Evolutionary conservation across 2,888 invertebrate species (phyloP), one percentile per base, ranked within the genome.

Genomic region (Pheosia gnoma): DNA sequence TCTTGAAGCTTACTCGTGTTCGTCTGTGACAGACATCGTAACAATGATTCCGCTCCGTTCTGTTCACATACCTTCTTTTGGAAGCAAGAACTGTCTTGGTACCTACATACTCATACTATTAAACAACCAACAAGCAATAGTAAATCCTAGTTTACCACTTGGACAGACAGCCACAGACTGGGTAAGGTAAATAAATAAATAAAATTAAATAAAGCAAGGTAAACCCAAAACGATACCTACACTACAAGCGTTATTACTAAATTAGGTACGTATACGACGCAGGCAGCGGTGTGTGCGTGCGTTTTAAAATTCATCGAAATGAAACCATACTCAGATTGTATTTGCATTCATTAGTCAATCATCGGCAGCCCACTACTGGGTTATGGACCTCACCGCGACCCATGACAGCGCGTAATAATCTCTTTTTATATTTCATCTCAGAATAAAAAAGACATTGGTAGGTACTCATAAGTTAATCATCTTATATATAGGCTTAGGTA

Each of bases 281-380:
- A 9, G 4, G 43, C 3, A 9, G 4, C n/a, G n/a, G n/a, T 4
- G 11, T n/a, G 3, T 47, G 0, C n/a, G 5, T 47, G n/a, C 11
- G n/a, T 4, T 9, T 47, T 9, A 47, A 47, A n/a, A 47, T 47
- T 47, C 47, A 47, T 47, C 47, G 47, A 11, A n/a, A n/a, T 11
- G 47, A n/a, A 47, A 47, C 47, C 47, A 4, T 5, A 47, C 47
- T 47, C 47, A n/a, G 47, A 8, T 47, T n/a, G 47, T 47, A 47
- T 47, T 47, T 47, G 47, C n/a, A 47, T 47, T 47, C 47, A 47
- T 47, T 47, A 47, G 47, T 47, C n/a, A 47, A 47, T 47, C 47
- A 47, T 47, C 47, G 47, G 4, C 47, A 47, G 9, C 47, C 47
- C 47, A 47, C 47, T 47, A 47, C 47, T n/a, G 47, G 47, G 47